A percentile compares a stretch with the other conserved stretches of the same genome.
Conservation (phyloP, 2,113 vertebrate genomes). For the Lampris megalopsis region DNA sequence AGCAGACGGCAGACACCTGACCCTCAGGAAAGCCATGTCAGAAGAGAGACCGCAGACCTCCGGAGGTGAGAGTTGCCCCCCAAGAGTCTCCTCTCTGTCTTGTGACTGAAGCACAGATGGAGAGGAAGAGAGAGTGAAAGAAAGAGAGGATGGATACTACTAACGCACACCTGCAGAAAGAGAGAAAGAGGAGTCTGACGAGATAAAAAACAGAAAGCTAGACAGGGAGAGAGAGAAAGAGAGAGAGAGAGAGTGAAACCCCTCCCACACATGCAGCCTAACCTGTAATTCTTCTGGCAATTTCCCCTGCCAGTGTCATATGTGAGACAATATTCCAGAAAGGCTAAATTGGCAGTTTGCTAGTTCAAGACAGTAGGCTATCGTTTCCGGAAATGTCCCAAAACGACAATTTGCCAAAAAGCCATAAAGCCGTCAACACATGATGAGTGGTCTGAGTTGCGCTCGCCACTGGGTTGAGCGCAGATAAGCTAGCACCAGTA, state of each 20-base stretch:
- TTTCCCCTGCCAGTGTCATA: too few relatives aligned
- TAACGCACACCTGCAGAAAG: slow-evolving; percentile 81
- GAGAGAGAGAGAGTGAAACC: slow-evolving; percentile 45
- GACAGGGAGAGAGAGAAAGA: not conserved
- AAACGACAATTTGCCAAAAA: too few relatives aligned
- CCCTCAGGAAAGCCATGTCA: slow-evolving; percentile 97
- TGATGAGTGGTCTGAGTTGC: too few relatives aligned
- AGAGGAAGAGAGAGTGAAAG: slow-evolving; percentile 65
- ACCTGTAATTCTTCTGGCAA: too few relatives aligned
- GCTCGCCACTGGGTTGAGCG: too few relatives aligned
- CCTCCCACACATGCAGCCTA: too few relatives aligned
- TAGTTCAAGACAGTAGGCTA: too few relatives aligned
- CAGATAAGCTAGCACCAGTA: too few relatives aligned
- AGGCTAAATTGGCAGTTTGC: too few relatives aligned
- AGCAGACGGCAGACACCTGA: slow-evolving; percentile 92
- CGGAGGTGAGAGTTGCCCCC: slow-evolving; percentile 88
- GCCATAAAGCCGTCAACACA: too few relatives aligned
- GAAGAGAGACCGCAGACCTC: slow-evolving; percentile 93
- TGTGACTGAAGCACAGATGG: slow-evolving; percentile 70
- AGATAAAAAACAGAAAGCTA: slow-evolving; percentile 4
- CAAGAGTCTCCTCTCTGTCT: slow-evolving; percentile 62
- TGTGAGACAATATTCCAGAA: too few relatives aligned
- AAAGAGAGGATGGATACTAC: slow-evolving; percentile 75
- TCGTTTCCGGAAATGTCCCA: too few relatives aligned
- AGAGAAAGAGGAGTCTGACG: slow-evolving; percentile 42